phyloP scores from a whole-genome alignment of 2,113 vertebrate species.

The Myrmecophaga tridactyla region DNA sequence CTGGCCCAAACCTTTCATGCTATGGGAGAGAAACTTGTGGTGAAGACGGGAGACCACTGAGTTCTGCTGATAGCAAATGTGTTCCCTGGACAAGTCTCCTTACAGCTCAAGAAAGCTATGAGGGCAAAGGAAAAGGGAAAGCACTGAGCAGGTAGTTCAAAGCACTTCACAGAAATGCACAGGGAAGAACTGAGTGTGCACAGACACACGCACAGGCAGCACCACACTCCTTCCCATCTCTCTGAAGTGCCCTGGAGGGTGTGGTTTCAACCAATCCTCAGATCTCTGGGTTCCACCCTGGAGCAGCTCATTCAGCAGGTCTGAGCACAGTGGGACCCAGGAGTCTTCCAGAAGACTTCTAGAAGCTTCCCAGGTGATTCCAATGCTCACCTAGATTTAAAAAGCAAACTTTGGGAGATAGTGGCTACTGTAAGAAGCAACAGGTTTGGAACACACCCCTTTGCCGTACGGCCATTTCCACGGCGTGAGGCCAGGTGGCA shows the following conservation, averaged over 20 bases:
- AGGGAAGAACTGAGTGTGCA: neutral
- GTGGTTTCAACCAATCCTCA: rapidly evolving
- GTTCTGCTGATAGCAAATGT: neutral
- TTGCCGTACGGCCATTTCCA: neutral
- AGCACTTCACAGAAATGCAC: rapidly evolving
- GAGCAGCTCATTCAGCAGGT: neutral
- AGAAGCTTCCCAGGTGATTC: neutral
- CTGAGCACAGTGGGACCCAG: neutral
- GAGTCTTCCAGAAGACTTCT: neutral
- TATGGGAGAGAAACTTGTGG: neutral
- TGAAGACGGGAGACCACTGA: neutral
- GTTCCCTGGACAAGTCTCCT: neutral
- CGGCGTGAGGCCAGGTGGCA: rapidly evolving
- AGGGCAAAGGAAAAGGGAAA: neutral
- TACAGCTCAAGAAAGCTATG: neutral
- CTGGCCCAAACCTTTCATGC: neutral
- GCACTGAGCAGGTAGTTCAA: neutral
- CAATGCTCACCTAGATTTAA: neutral
- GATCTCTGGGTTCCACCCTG: neutral
- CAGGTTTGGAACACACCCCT: neutral
- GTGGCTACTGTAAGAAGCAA: neutral
- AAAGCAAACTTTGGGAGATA: neutral
- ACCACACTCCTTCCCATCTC: rapidly evolving
- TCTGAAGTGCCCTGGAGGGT: neutral
- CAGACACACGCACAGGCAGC: rapidly evolving